Base-by-base conservation (phyloP, 2,888 invertebrate species). In the Rhogogaster chlorosoma region DNA sequence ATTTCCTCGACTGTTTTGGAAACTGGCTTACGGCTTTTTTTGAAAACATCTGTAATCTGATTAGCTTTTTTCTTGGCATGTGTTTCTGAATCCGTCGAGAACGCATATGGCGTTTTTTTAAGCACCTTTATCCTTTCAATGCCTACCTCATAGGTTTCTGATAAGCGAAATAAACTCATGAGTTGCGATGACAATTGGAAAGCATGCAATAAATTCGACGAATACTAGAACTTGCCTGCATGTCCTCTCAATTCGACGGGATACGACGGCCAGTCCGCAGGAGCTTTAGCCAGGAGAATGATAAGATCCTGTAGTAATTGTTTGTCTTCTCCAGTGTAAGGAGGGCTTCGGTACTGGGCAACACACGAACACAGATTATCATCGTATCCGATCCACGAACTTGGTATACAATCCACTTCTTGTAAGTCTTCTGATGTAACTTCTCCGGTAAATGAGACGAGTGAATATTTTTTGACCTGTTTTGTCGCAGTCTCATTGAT, bases 171-270 rank as follows among this genome's bases (percentile, higher is more conserved):
- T 61, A 12, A 67, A 67, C 67, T 67, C 15, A 36, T 67, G 42
- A 73, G 22, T 73, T 73, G 22, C 42, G n/a, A 42, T 42, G 42
- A 73, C 42, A 73, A n/a, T 42, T 10, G 42, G 1, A 73, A 42
- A 73, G 9, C 22, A n/a, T 73, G 38, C 42, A 42, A 73, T 32
- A 67, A 67, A 67, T n/a, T 71, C 10, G 71, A 71, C 38, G n/a
- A n/a, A 73, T 38, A 22, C 73, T 45, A 71, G 6, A 38, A 45
- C 75, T 75, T 75, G 45, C 75, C 45, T 49, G 75, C 75, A 75
- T 75, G 75, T 29, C 75, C 75, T 18, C 75, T 42, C 45, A 75
- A 26, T 26, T 42, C 45, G 45, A 75, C 49, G 3, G 49, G 15
- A 45, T 75, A 75, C 49, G 29, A 75, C 1, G 49, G 45, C 75